Percentiles rank a stretch among this genome's conserved stretches.
Conservation (phyloP, 2,888 invertebrate species). For the Rosalia funebris region DNA sequence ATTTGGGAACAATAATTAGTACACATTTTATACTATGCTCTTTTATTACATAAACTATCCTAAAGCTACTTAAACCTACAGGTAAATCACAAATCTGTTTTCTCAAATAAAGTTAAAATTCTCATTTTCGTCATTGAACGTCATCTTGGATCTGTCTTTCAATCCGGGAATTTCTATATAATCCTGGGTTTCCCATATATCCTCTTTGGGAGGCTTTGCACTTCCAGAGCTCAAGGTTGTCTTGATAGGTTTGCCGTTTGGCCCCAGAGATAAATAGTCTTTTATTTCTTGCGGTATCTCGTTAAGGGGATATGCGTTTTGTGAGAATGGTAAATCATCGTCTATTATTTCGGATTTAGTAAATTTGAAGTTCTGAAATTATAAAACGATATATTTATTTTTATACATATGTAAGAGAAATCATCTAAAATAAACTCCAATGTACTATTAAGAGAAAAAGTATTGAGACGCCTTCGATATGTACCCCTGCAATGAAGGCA, state of each 20-base stretch:
- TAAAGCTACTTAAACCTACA: not conserved
- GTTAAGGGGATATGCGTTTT: conserved; percentile 71
- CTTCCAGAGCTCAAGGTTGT: conserved; percentile 68
- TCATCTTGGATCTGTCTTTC: conserved; percentile 50
- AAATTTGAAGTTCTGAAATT: conserved; percentile 70
- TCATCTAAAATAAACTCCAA: too few species aligned
- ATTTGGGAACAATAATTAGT: not conserved
- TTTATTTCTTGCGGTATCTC: conserved; percentile 66
- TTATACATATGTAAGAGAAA: not conserved
- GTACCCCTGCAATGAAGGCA: too few species aligned
- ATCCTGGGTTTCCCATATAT: conserved; percentile 75
- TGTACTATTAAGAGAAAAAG: too few species aligned
- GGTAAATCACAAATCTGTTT: not conserved
- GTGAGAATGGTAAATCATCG: conserved; percentile 70
- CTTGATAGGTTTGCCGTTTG: conserved; percentile 70
- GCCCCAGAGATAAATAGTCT: conserved; percentile 71
- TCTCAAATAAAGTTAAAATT: conserved; percentile 2
- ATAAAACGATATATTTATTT: conserved; percentile 24
- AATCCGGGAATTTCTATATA: conserved; percentile 70
- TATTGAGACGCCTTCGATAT: too few species aligned
- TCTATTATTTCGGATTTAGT: conserved; percentile 66
- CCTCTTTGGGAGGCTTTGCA: conserved; percentile 66
- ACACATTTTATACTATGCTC: not conserved
- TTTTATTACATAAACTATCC: not conserved
- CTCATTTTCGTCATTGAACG: not conserved